Evolutionary conservation across 2,888 invertebrate genomes (phyloP), one percentile per base, ranked within the genome.

Genomic region (Leptinotarsa peninsularis): DNA sequence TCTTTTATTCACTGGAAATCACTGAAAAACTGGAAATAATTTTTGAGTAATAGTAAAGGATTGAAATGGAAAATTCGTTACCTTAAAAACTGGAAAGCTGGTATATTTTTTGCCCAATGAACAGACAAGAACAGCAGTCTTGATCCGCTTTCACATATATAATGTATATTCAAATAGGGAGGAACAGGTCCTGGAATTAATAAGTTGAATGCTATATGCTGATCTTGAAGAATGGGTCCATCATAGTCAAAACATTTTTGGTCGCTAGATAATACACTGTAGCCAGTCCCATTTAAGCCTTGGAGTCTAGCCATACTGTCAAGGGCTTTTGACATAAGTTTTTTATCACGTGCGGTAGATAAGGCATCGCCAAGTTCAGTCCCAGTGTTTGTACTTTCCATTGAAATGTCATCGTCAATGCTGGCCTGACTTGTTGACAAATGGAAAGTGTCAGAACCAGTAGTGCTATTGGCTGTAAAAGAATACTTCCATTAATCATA

Each of bases 61-160:
- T 54, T 54, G 52, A 18, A 54, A 10, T 54, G 7, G 54, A 18
- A 54, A 18, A 67, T 5, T 43, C 52, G 33, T 88, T 88, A 95
- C 95, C 93, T 93, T 82, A 98, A 90, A 49, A 93, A 91, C 83
- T 94, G 93, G 87, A 96, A 97, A 63, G 94, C 94, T 43, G 95
- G 93, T 82, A 98, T 92, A 83, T 94, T 94, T 80, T 94, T 91
- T 70, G 96, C 92, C 97, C 98, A 98, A 85, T 98, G 94, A 74
- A 98, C 94, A 17, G 95, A 93, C 14, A 97, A 92, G 85, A 98
- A 97, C 74, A 99, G 91, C 72, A 99, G 91, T 68, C 98, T 90
- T 3, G 98, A 97, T 33, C 97, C 98, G 81, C 96, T 96, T 90
- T 99, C 98, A 89, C 98, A 98, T 70, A 96, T 95, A 84, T 96